phyloP scores from a whole-genome alignment of 2,888 invertebrate genomes.

The Thymelicus lineola region DNA sequence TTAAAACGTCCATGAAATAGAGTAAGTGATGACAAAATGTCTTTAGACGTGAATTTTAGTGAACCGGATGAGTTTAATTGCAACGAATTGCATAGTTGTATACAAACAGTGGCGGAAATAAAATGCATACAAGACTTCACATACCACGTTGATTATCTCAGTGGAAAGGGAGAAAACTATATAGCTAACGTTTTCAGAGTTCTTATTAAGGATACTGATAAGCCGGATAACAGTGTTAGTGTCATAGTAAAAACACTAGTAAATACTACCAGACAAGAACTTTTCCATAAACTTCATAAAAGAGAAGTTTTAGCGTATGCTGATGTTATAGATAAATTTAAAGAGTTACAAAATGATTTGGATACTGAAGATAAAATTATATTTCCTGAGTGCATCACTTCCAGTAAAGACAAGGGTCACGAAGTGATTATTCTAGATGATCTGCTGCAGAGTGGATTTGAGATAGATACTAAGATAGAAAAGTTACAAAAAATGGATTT shows the following conservation, averaged over 20 bases:
- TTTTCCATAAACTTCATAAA: constrained; percentile 70
- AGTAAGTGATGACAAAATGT: constrained; percentile 57
- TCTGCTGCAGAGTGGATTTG: constrained; percentile 60
- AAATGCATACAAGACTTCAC: constrained; percentile 62
- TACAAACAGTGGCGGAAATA: constrained; percentile 59
- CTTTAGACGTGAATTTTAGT: constrained; percentile 76
- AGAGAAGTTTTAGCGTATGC: constrained; percentile 68
- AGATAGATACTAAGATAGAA: constrained; percentile 55
- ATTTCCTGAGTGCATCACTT: constrained; percentile 63
- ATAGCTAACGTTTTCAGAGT: constrained; percentile 74
- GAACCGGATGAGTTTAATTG: constrained; percentile 76
- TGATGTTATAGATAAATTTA: constrained; percentile 59
- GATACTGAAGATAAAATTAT: constrained; percentile 52
- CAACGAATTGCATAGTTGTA: constrained; percentile 64
- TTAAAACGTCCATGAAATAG: constrained; percentile 8
- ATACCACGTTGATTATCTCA: constrained; percentile 69
- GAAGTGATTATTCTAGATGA: constrained; percentile 74
- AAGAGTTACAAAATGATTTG: constrained; percentile 56
- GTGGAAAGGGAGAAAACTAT: constrained; percentile 67
- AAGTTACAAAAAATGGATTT: constrained; percentile 58
- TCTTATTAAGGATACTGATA: constrained; percentile 56
- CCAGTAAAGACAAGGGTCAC: constrained; percentile 56
- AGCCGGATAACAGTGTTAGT: constrained; percentile 52
- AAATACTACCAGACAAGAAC: constrained; percentile 66
- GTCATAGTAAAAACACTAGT: constrained; percentile 74